Evolutionary conservation across 2,113 vertebrate species (phyloP), one percentile per base, ranked within the genome.

Genomic region (Probosciger aterrimus): DNA sequence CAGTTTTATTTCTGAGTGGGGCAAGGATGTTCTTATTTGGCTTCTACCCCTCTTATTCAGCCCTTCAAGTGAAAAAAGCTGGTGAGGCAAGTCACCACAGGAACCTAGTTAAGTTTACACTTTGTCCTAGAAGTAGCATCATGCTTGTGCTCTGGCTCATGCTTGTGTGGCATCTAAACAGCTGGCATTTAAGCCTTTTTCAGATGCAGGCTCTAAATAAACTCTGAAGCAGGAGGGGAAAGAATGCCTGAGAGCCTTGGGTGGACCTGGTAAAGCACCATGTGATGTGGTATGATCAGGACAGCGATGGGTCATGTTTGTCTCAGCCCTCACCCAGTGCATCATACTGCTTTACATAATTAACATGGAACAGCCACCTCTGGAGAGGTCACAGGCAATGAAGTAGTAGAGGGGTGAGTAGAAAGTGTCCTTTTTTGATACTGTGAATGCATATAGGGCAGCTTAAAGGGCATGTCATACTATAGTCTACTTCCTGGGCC

Each of bases 201-300:
- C 33, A 41, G 62, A 43, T 47, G 39, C 5, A 23, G 62, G 28
- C 59, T 84, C 80, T 55, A 70, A 79, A 55, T 80, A 31, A 86
- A 37, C 57, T 73, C 79, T 63, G 46, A 67, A 80, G 33, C 22
- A n/a, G 12, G 31, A 67, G 53, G 49, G 28, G n/a, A 65, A 50
- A 71, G 41, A 76, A 71, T 84, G 47, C 41, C 9, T 9, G 50
- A 46, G 50, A 53, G 31, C 35, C 22, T 77, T 71, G 79, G 14
- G 22, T 23, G 35, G 44, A 37, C 22, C 30, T 73, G 33, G 14
- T 30, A 17, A 60, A 84, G 28, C 39, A 44, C 46, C 27, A 22
- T 0, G 1, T 44, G 49, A 25, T 35, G 31, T 0, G 5, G 10
- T 59, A 23, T 30, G 44, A 18, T 15, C n/a, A 41, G 69, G 73